Base-by-base conservation (phyloP, 1,140 invertebrate genomes). In the Hesperophylax magnus region DNA sequence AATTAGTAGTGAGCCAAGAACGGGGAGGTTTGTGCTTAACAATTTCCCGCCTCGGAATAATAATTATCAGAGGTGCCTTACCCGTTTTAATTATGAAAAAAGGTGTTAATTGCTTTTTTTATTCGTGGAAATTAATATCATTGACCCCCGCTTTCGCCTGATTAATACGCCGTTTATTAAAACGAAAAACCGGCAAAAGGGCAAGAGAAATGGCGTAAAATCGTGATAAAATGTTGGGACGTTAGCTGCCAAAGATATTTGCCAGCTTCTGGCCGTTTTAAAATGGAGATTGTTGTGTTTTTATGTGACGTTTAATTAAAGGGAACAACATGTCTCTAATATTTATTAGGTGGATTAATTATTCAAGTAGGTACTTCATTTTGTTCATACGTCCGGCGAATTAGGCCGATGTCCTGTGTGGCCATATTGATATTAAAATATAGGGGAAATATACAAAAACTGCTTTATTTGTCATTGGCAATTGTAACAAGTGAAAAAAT, bases 21-120 rank as follows among this genome's bases (percentile, higher is more conserved):
- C 67, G 22, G n/a, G n/a, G 4, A 18, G 34, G 67, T 17, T 65
- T 67, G 47, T 61, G 34, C 63, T 39, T 52, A 67, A 78, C 34
- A 78, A 63, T 78, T 67, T 61, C 61, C 63, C 56, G 53, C 24
- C 56, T 56, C 27, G 53, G 31, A 60, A 75, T 75, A 58, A 75
- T 54, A 58, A 75, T 54, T 54, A 63, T 78, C 61, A 67, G 20
- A 71, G 58, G 20, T 52, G 31, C 76, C 31, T 77, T 79, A 75
- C 58, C 77, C 71, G 65, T 79, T 82, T 82, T 82, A 82, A 82
- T 82, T 82, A 82, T 82, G 71, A 79, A 77, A 78, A 77, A 82
- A 79, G 78, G 81, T 82, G 81, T 82, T 82, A 82, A 82, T 82
- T 82, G 81, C 81, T 82, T 79, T 82, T 82, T 82, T 82, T 79